Percentiles rank a stretch among this genome's conserved stretches.
phyloP scores from a whole-genome alignment of 1,140 invertebrate genomes.

The Hylyphantes graminicola region DNA sequence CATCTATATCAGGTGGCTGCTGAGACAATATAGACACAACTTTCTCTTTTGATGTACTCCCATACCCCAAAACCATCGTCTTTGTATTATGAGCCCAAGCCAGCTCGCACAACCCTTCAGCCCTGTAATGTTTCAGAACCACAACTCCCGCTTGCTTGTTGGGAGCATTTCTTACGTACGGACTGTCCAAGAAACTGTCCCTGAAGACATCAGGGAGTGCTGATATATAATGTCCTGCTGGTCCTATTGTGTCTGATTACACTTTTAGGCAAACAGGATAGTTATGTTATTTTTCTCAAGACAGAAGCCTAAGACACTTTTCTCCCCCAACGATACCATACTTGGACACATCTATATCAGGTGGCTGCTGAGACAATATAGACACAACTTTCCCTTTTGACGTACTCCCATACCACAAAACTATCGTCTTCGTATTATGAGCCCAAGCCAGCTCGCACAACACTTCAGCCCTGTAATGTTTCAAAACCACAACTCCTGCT shows the following conservation, averaged over 20 bases:
- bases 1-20: background rate
- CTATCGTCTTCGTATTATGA: slow-evolving; percentile 89
- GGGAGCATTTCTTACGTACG: slow-evolving; percentile 63
- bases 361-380: slow-evolving; percentile 10
- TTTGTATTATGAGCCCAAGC: slow-evolving; percentile 89
- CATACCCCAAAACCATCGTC: slow-evolving; percentile 89
- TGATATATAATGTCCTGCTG: slow-evolving; percentile 7
- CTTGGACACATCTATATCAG: background rate
- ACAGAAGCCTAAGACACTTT: too few relatives aligned
- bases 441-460: slow-evolving; percentile 84
- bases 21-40: background rate
- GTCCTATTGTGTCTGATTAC: slow-evolving; percentile 75
- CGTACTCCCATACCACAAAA: slow-evolving; percentile 81
- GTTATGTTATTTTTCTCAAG: too few relatives aligned
- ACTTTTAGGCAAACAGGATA: too few relatives aligned
- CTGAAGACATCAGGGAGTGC: slow-evolving; percentile 63
- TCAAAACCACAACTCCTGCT: slow-evolving; percentile 66
- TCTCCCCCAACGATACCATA: slow-evolving; percentile 25
- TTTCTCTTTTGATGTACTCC: slow-evolving; percentile 67
- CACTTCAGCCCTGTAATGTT: slow-evolving; percentile 70
- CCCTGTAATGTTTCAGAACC: slow-evolving; percentile 66
- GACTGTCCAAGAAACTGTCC: slow-evolving; percentile 63
- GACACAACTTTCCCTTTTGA: background rate
- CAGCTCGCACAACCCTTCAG: slow-evolving; percentile 77
- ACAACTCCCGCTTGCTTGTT: slow-evolving; percentile 67